A percentile compares a stretch with the other conserved stretches of the same genome.
Evolutionary conservation across 2,888 invertebrate genomes (phyloP).

Genomic region (Alsophila aescularia): DNA sequence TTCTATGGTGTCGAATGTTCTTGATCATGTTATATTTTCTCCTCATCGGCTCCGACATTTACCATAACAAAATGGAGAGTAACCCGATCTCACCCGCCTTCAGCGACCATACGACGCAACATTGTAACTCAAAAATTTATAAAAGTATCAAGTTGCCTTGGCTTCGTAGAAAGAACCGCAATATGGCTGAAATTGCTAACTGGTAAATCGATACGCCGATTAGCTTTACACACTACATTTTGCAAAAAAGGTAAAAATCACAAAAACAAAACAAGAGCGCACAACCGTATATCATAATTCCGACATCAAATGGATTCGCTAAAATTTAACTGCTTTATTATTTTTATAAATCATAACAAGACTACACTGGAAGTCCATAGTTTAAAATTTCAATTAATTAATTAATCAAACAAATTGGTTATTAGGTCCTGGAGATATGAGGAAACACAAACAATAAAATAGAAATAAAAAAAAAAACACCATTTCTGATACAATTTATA

Average conservation of each 20-base stretch:
- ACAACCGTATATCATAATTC: too few relatives aligned
- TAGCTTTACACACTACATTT: not conserved
- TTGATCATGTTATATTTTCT: conserved; percentile 23
- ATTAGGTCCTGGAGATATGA: too few relatives aligned
- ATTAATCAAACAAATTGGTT: too few relatives aligned
- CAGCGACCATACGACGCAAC: conserved; percentile 57
- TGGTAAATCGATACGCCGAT: conserved; percentile 51
- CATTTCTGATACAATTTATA: too few relatives aligned
- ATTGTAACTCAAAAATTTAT: conserved; percentile 55
- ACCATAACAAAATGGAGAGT: conserved; percentile 39
- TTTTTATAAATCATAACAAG: too few relatives aligned
- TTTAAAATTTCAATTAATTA: too few relatives aligned
- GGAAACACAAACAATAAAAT: too few relatives aligned
- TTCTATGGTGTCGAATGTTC: conserved; percentile 7
- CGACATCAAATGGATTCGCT: too few relatives aligned
- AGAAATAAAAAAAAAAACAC: too few relatives aligned
- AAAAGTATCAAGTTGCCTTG: conserved; percentile 66
- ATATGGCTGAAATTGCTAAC: conserved; percentile 47
- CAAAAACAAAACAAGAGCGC: not conserved
- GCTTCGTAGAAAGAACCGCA: conserved; percentile 63
- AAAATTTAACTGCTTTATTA: too few relatives aligned
- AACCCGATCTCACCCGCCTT: conserved; percentile 48
- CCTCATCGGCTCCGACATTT: conserved; percentile 32
- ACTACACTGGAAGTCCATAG: too few relatives aligned
- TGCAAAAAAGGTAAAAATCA: not conserved